phyloP scores from a whole-genome alignment of 2,113 vertebrate genomes.

The Antigone vipio region DNA sequence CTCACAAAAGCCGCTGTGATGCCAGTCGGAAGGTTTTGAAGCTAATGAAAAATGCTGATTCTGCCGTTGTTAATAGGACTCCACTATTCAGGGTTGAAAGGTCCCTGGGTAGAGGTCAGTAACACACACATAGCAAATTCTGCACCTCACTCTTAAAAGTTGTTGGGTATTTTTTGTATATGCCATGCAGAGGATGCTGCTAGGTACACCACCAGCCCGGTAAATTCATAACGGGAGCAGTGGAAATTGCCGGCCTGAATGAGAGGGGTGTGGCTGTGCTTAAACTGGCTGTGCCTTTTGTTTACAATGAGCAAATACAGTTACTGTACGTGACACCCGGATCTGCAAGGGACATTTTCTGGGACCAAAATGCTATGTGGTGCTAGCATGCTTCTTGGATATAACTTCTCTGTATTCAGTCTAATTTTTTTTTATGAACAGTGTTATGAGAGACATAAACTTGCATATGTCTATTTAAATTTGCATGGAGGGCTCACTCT shows the following conservation, averaged over 20 bases:
- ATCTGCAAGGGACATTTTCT: neutral
- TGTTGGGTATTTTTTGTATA: neutral
- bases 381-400: neutral
- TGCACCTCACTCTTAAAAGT: neutral
- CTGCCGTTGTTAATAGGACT: neutral
- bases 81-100: neutral
- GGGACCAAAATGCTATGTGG: neutral
- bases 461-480: neutral
- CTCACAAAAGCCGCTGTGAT: neutral
- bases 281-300: neutral
- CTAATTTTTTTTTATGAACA: neutral
- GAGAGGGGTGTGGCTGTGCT: neutral
- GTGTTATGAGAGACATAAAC: neutral
- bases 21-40: neutral
- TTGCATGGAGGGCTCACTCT: neutral
- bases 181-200: neutral
- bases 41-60: neutral
- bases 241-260: neutral
- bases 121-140: constrained; percentile 22
- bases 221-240: neutral
- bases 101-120: neutral
- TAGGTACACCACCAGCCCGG: neutral
- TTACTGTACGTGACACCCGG: neutral
- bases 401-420: neutral
- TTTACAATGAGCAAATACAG: neutral